Evolutionary conservation across 2,797 vertebrate species (phyloP).

Genomic region (Echeneis naucrates): DNA sequence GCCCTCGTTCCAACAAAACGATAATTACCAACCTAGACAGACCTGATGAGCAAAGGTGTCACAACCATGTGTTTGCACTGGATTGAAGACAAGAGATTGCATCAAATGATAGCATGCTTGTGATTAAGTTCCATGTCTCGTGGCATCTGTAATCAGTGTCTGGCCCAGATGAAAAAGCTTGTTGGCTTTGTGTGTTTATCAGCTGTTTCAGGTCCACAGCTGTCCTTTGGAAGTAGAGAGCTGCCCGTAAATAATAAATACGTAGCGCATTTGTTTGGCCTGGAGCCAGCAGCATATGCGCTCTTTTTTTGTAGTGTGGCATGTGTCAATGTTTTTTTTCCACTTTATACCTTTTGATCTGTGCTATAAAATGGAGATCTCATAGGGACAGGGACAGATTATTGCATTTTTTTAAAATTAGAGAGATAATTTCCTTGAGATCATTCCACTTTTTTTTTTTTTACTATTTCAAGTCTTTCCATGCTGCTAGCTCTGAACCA

Average conservation of each 20-base stretch:
- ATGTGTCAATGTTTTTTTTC: constrained; percentile 64
- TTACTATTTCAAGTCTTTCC: constrained; percentile 37
- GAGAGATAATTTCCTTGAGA: constrained; percentile 37
- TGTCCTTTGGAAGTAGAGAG: constrained; percentile 82
- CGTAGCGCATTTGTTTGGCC: constrained; percentile 79
- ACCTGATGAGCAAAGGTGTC: constrained; percentile 77
- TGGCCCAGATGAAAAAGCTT: constrained; percentile 86
- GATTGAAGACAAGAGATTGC: constrained; percentile 77
- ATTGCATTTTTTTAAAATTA: constrained; percentile 57
- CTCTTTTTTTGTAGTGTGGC: constrained; percentile 48
- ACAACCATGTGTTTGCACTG: constrained; percentile 73
- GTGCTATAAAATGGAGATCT: constrained; percentile 73
- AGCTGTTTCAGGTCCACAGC: constrained; percentile 87
- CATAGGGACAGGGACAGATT: constrained; percentile 76
- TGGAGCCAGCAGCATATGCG: constrained; percentile 76
- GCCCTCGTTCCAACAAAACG: constrained; percentile 58
- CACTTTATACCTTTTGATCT: constrained; percentile 85
- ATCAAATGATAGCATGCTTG: constrained; percentile 85
- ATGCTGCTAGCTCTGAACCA: background rate
- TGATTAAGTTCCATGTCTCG: constrained; percentile 82
- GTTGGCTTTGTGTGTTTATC: constrained; percentile 83
- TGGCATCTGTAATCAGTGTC: constrained; percentile 89
- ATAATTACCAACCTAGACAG: constrained; percentile 61
- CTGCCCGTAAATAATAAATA: constrained; percentile 84
- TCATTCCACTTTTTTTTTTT: constrained; percentile 55